Percentiles rank a stretch among this genome's conserved stretches.
Evolutionary conservation across 1,140 invertebrate species (phyloP).

Genomic region (Nylanderia fulva): DNA sequence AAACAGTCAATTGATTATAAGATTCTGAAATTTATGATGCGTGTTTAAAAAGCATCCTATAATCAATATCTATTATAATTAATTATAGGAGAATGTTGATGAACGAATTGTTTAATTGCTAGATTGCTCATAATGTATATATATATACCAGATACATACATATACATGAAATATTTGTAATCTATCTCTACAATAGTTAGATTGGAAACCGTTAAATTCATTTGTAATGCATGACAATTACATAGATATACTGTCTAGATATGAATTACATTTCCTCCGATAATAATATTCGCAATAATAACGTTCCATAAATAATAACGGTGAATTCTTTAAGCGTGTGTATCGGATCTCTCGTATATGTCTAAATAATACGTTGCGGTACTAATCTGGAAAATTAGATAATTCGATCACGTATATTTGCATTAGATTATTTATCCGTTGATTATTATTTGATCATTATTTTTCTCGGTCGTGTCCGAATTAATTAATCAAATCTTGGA

Average conservation of each 20-base stretch:
- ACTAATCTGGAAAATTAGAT: conserved; percentile 34
- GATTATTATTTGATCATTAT: neutral
- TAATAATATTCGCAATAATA: neutral
- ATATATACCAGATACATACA: no score
- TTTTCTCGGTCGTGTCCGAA: neutral
- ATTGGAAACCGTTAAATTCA: conserved; percentile 31
- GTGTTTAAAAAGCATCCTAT: neutral
- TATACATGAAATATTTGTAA: conserved; percentile 40
- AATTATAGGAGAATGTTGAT: conserved; percentile 3
- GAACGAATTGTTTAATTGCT: conserved; percentile 21
- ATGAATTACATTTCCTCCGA: neutral
- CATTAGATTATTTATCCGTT: conserved; percentile 33
- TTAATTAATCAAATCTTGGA: conserved; percentile 40
- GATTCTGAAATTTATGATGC: no score
- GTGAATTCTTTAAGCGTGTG: neutral
- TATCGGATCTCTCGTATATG: neutral
- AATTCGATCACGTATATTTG: neutral
- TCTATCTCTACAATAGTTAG: conserved; percentile 3
- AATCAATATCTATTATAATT: neutral
- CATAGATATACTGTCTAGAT: neutral
- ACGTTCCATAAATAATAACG: neutral
- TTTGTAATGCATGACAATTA: conserved; percentile 2
- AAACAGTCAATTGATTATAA: no score
- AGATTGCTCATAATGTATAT: conserved; percentile 20
- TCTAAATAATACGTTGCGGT: neutral